Conservation (phyloP, 92 coral and sea anemone genomes). For the Metridium senile region DNA sequence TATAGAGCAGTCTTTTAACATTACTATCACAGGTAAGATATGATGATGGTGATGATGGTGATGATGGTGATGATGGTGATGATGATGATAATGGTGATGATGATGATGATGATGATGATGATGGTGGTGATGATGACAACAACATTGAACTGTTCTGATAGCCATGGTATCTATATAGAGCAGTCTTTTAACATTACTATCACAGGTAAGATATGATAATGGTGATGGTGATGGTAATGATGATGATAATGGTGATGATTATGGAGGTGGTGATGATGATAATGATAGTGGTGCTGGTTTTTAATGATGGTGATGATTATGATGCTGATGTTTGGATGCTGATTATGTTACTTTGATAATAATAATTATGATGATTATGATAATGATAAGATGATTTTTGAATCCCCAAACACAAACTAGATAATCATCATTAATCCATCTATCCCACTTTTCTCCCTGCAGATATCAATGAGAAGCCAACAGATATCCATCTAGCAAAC, state of each 20-base stretch:
- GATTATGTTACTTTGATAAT: too few relatives aligned
- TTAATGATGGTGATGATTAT: too few relatives aligned
- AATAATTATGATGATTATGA: too few relatives aligned
- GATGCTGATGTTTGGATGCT: too few relatives aligned
- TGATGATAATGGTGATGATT: not conserved
- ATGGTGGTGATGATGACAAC: conserved; percentile 29
- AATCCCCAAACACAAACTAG: too few relatives aligned
- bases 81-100: not conserved
- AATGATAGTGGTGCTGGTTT: not conserved
- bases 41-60: not conserved
- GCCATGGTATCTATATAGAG: conserved; percentile 49
- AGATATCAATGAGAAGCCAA: conserved; percentile 86
- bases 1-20: too few relatives aligned
- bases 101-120: not conserved
- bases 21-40: too few relatives aligned
- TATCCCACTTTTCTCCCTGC: too few relatives aligned
- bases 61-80: not conserved
- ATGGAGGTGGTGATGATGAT: not conserved
- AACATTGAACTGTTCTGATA: conserved; percentile 74
- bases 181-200: conserved; percentile 65
- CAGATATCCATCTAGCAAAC: conserved; percentile 49
- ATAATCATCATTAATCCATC: too few relatives aligned
- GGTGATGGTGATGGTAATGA: not conserved
- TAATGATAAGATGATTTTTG: too few relatives aligned
- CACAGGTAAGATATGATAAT: conserved; percentile 42